A percentile compares a stretch with the other conserved stretches of the same genome.
Conservation (phyloP, 2,888 invertebrate species). For the Leucania comma region DNA sequence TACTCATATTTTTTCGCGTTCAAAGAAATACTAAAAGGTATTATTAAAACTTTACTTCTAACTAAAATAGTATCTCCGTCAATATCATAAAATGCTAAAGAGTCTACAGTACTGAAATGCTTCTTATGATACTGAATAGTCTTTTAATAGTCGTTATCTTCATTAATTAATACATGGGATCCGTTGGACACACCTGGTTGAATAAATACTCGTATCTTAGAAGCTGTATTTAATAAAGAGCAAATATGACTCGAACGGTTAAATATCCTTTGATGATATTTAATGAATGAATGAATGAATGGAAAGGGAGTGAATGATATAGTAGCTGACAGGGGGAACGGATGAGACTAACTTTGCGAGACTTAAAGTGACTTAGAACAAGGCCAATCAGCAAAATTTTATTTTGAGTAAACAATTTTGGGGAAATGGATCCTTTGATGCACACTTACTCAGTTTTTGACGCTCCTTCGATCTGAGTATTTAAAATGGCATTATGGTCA, state of each 20-base stretch:
- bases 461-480: too few relatives aligned
- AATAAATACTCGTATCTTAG: constrained; percentile 24
- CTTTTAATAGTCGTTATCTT: constrained; percentile 13
- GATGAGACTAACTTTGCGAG: not conserved
- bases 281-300: constrained; percentile 14
- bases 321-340: not conserved
- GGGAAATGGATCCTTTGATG: too few relatives aligned
- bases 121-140: not conserved
- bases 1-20: too few relatives aligned
- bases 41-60: too few relatives aligned
- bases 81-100: not conserved
- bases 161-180: constrained; percentile 23
- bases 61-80: not conserved
- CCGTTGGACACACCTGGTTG: constrained; percentile 27
- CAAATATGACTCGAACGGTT: constrained; percentile 6
- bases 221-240: constrained; percentile 13
- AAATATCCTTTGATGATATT: constrained; percentile 1
- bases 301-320: constrained; percentile 9
- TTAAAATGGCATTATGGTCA: too few relatives aligned
- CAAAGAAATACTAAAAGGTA: too few relatives aligned
- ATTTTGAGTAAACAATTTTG: too few relatives aligned
- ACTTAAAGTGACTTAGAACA: not conserved
- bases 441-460: too few relatives aligned
- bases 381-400: not conserved
- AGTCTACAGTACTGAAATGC: constrained; percentile 1